Evolutionary conservation across 2,888 invertebrate genomes (phyloP), one percentile per base, ranked within the genome.

Genomic region (Trissoscelio sp.): DNA sequence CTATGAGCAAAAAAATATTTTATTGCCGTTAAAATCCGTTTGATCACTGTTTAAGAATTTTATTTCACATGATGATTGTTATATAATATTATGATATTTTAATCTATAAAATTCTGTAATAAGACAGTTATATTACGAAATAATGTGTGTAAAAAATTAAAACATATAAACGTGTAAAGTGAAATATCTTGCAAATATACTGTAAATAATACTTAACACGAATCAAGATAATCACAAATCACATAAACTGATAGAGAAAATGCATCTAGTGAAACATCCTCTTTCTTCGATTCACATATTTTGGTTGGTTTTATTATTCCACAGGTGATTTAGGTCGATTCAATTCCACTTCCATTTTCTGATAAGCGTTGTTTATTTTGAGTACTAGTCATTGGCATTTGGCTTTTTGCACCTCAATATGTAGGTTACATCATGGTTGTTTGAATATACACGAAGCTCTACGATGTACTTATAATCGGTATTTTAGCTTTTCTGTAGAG

Each of bases 321-420:
- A 28, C 4, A 18, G 67, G 53, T 44, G 44, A 53, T 67, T 53
- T 39, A 51, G 53, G 60, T 77, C 69, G 69, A 55, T 69, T 69
- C 42, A 53, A 39, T 48, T 67, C 39, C 22, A 58, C 34, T n/a
- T 48, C 5, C 28, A 46, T 31, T 53, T 46, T 39, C n/a, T 20
- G n/a, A 39, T 42, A 39, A 62, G 55, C 12, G 24, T 66, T 67
- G 4, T 37, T 57, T 69, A 42, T 79, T 24, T 53, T 69, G 55
- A 51, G n/a, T 58, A 42, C 53, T 72, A 58, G 48, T 51, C 20
- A 34, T 57, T 66, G 16, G 70, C 57, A 60, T 44, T 67, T 72
- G 20, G 79, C 66, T 79, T 79, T 48, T 79, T 79, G 79, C 58
- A 79, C 79, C 64, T 48, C 64, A 60, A 55, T 20, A 34, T 37